A percentile compares a stretch with the other conserved stretches of the same genome.
Conservation (phyloP, 2,888 invertebrate genomes). For the Silvanus unidentatus region DNA sequence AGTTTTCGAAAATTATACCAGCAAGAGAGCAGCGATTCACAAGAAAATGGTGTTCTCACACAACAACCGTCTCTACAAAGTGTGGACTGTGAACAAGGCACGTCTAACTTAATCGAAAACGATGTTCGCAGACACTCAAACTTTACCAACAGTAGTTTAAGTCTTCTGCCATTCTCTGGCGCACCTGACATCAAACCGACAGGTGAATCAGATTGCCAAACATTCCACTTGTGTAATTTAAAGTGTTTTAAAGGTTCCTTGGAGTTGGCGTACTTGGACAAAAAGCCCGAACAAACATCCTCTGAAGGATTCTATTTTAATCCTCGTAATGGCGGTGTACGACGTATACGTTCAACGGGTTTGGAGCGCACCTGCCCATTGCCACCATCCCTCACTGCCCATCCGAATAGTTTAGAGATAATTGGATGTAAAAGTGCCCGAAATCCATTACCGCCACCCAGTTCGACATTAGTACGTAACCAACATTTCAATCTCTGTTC, state of each 20-base stretch:
- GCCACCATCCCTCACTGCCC: slow-evolving; percentile 63
- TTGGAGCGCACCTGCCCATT: slow-evolving; percentile 66
- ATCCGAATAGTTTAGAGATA: slow-evolving; percentile 76
- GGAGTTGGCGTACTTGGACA: slow-evolving; percentile 50
- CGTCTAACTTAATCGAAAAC: slow-evolving; percentile 25
- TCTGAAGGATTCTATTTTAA: slow-evolving; percentile 43
- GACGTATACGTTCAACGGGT: slow-evolving; percentile 66
- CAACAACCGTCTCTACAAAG: slow-evolving; percentile 42
- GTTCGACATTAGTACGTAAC: slow-evolving; percentile 62
- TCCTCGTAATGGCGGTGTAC: slow-evolving; percentile 51
- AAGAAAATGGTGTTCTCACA: slow-evolving; percentile 49
- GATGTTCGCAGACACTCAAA: slow-evolving; percentile 52
- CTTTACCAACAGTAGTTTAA: slow-evolving; percentile 56
- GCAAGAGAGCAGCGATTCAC: slow-evolving; percentile 49
- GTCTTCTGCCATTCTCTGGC: slow-evolving; percentile 47
- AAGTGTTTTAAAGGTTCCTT: too few species aligned
- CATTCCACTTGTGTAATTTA: too few species aligned
- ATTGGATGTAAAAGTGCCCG: slow-evolving; percentile 57
- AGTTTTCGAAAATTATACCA: slow-evolving; percentile 52
- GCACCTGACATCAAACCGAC: slow-evolving; percentile 45
- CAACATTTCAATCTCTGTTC: slow-evolving; percentile 62
- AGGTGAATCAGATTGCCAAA: too few species aligned
- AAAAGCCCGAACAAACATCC: slow-evolving; percentile 43
- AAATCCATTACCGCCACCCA: slow-evolving; percentile 66
- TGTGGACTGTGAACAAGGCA: slow-evolving; percentile 40